Base-by-base conservation (phyloP, 2,113 vertebrate species). In the Epinephelus fuscoguttatus region DNA sequence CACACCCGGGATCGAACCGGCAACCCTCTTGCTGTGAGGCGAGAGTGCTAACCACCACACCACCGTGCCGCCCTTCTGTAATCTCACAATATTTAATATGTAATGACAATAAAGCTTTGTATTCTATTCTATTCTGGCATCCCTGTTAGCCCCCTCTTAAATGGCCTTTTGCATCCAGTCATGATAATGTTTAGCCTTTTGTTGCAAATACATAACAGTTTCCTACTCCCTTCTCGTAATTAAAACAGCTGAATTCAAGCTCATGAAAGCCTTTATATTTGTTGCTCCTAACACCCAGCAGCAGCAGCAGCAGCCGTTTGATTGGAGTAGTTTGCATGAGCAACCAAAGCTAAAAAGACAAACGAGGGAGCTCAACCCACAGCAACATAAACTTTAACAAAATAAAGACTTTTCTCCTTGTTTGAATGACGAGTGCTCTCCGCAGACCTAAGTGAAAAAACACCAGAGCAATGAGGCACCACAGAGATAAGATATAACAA, bases 121-220 rank as follows among this genome's bases (percentile, higher is more conserved):
- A 37, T 37, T 37, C 33, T 37, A 37, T 37, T 37, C 33, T 37
- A 37, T 37, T 37, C 33, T 37, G 33, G 33, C 1, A 0, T 37
- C 33, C 33, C 33, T 37, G 33, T 37, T 37, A 6, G 33, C 33
- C 33, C 33, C 6, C 33, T 37, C 33, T 45, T 11, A 45, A 45
- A 45, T 45, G 9, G 2, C 42, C 42, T 45, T 10, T 12, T 11
- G 42, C 42, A 45, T 45, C 42, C 42, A 45, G 10, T 45, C 42
- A 80, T 49, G 71, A 81, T 79, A 61, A 84, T 82, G 11, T 23
- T 40, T 40, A 33, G 84, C 72, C 69, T 82, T 82, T 73, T n/a
- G 25, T 61, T 6, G 12, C 25, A 42, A 50, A 42, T 66, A 70
- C 72, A 84, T 72, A 14, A 14, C 82, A 21, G n/a, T 72, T 70